Evolutionary conservation across 1,140 invertebrate species (phyloP), one percentile per base, ranked within the genome.

Genomic region (Phymastichus coffea): DNA sequence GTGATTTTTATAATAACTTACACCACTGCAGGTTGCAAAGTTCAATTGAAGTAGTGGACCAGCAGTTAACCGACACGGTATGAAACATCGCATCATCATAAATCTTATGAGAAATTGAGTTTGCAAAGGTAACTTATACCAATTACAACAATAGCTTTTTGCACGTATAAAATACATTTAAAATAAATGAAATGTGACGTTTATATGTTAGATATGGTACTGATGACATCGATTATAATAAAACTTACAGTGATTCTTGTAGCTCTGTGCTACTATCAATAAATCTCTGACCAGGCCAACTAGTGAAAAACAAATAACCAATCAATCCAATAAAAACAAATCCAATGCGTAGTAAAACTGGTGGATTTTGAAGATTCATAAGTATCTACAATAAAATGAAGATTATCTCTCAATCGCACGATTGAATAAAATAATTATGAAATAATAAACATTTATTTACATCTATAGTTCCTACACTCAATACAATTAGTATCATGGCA

Each of bases 251-350:
- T 4, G 35, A n/a, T 17, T 22, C n/a, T 6, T 23, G 33, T 23
- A 51, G 6, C 3, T 41, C 15, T 17, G 2, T 0, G 43, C 38
- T 57, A 2, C 9, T 15, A 6, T 57, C 37, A 1, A 51, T 25
- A 17, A 57, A 15, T 43, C 23, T 49, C 41, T 57, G 56, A 15
- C 56, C 25, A 3, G 56, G 17, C 35, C 35, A 49, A 10, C 35
- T 41, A 3, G 35, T 19, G 14, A 10, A 40, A 25, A 57, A 57
- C 4, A 22, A 2, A 22, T 57, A 49, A 7, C 49, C 4, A 33
- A 51, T 6, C 1, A 30, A 0, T 33, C 12, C 56, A 1, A 43
- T 17, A 10, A 1, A 41, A 1, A 41, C 19, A 23, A 33, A 30
- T 33, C 10, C 7, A 14, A 48, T 19, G 1, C 43, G 43, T 0